Evolutionary conservation across 2,888 invertebrate genomes (phyloP).

Genomic region (Eristalis pertinax): DNA sequence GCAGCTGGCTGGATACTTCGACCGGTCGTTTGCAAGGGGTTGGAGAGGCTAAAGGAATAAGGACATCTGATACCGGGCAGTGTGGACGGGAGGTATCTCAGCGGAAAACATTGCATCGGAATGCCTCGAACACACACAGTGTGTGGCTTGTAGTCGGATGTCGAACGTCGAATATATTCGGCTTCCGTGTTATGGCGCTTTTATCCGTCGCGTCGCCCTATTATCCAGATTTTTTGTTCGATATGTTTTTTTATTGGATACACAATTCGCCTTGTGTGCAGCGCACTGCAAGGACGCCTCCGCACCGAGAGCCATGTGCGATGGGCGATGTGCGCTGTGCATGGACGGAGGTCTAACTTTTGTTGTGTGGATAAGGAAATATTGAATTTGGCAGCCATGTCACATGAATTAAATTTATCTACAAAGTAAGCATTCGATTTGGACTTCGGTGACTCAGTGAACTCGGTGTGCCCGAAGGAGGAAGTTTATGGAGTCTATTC

Average conservation of each 20-base stretch:
- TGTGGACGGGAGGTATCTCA: slow-evolving; percentile 48
- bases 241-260: slow-evolving; percentile 37
- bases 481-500: not conserved
- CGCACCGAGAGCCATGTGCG: too few species aligned
- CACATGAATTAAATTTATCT: slow-evolving; percentile 68
- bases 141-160: not conserved
- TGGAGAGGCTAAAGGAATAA: slow-evolving; percentile 10
- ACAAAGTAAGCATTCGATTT: slow-evolving; percentile 62
- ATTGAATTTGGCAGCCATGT: slow-evolving; percentile 70
- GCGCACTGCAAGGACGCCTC: not conserved
- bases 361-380: slow-evolving; percentile 64
- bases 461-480: not conserved
- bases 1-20: not conserved
- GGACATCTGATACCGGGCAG: slow-evolving; percentile 64
- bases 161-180: slow-evolving; percentile 54
- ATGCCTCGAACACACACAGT: slow-evolving; percentile 62
- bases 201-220: slow-evolving; percentile 41
- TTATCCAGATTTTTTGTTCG: slow-evolving; percentile 24
- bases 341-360: slow-evolving; percentile 50
- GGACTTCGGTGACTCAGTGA: slow-evolving; percentile 7
- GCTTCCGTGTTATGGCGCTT: slow-evolving; percentile 63
- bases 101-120: slow-evolving; percentile 60
- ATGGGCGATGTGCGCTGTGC: not conserved
- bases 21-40: too few species aligned
- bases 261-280: not conserved